Evolutionary conservation across 1,140 invertebrate genomes (phyloP).

Genomic region (Eumaeus atala): DNA sequence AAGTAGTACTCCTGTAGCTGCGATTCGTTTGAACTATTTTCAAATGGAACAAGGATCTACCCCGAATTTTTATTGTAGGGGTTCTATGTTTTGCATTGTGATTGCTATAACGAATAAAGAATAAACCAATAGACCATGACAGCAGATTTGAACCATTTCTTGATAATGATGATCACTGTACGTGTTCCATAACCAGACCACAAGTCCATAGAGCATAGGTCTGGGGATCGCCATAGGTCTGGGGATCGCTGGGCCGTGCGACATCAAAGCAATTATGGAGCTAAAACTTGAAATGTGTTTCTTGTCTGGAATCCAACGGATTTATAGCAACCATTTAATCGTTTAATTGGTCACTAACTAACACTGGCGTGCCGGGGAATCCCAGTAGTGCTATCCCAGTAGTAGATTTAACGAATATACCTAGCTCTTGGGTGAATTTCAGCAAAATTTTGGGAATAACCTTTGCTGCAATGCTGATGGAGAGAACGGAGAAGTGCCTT

Average conservation of each 20-base stretch:
- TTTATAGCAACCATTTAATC: conserved; percentile 12
- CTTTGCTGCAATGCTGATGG: too few species aligned
- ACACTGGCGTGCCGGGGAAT: not conserved
- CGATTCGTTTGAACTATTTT: too few species aligned
- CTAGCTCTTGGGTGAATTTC: too few species aligned
- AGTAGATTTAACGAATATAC: not conserved
- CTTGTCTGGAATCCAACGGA: conserved; percentile 9
- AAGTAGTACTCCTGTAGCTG: too few species aligned
- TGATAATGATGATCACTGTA: not conserved
- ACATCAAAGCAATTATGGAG: conserved; percentile 10
- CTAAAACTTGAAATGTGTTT: conserved; percentile 15
- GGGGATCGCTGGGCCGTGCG: not conserved
- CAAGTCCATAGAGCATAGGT: not conserved
- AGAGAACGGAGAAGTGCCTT: too few species aligned
- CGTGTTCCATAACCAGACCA: not conserved
- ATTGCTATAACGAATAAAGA: too few species aligned
- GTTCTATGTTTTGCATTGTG: too few species aligned
- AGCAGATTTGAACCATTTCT: too few species aligned
- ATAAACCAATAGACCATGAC: too few species aligned
- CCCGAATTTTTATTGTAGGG: too few species aligned
- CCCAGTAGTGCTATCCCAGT: not conserved
- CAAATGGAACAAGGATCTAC: too few species aligned
- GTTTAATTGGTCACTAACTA: conserved; percentile 11
- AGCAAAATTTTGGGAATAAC: too few species aligned
- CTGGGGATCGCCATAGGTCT: not conserved